Percentiles rank a stretch among this genome's conserved stretches.
These are phyloP conservation scores for Plectrocnemia conspersa DNA, from an alignment of 1,140 invertebrate species.

Conservation along the genomic window DNA sequence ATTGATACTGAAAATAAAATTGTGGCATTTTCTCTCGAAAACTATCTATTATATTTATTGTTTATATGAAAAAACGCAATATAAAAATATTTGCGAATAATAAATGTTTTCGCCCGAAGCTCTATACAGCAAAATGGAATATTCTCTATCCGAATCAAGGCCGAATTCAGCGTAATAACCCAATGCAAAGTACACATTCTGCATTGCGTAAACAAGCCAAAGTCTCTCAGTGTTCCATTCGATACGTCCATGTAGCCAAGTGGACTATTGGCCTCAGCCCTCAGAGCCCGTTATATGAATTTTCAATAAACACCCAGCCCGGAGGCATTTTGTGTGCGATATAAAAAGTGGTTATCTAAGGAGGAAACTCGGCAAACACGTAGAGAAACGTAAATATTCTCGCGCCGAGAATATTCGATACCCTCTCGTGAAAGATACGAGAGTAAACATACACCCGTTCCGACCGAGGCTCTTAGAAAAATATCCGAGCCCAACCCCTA, in stretches of 20 bases:
- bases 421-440: slow-evolving; percentile 6
- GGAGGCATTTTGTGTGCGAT: slow-evolving; percentile 1
- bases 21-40: too few relatives aligned
- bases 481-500: not conserved
- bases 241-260: not conserved
- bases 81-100: too few relatives aligned
- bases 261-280: not conserved
- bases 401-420: slow-evolving; percentile 5
- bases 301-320: slow-evolving; percentile 4
- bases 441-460: slow-evolving; percentile 4
- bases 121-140: too few relatives aligned
- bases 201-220: too few relatives aligned
- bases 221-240: too few relatives aligned
- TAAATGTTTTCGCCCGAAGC: too few relatives aligned
- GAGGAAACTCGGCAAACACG: not conserved
- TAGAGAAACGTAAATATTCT: not conserved
- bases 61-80: too few relatives aligned
- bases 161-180: too few relatives aligned
- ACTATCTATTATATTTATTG: too few relatives aligned
- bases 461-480: not conserved
- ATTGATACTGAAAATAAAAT: too few relatives aligned
- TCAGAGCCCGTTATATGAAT: not conserved
- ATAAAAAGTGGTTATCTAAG: slow-evolving; percentile 6
- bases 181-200: too few relatives aligned
- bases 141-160: too few relatives aligned